Base-by-base conservation (phyloP, 2,113 vertebrate species). In the Astur gentilis region DNA sequence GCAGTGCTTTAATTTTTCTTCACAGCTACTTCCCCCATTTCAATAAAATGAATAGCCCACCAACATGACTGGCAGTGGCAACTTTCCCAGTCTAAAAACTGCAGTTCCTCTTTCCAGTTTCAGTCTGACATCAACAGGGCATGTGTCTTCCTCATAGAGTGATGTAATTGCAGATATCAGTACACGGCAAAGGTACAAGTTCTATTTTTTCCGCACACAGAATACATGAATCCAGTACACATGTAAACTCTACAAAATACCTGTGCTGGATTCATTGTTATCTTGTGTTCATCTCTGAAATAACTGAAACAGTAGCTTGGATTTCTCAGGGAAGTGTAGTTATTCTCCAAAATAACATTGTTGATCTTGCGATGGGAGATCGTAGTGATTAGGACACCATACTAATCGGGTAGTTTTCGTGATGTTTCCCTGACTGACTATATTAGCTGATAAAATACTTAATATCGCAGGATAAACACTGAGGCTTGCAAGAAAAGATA, bases 101-200 rank as follows among this genome's bases (percentile, higher is more conserved):
- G 86, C 75, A 73, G 88, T 97, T 97, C 96, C 92, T 94, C 79
- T 90, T 91, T 76, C 32, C 47, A 92, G 90, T 95, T 96, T 97
- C 93, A 92, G 18, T 95, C 89, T 90, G 70, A 26, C 61, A 71
- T 90, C 86, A 97, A 78, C 95, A 92, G 58, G 44, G 40, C 94
- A 85, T 88, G 67, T 96, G 55, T 93, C 78, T 97, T 97, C 94
- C 95, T 95, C 77, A 20, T 36, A 73, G 40, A 58, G 29, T 91
- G 67, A 93, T 93, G 47, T 81, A 90, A 93, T 77, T 95, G 44
- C 58, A 91, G 67, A 83, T 94, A 93, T 0, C 50, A 47, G n/a
- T 82, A 8, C 26, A 54, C 27, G 34, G 47, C 45, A 91, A 87
- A 52, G 49, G 54, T 93, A 44, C 45, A 60, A 13, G 31, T 76